Percentiles rank a stretch among this genome's conserved stretches.
Conservation (phyloP, 2,797 vertebrate species). For the Ibycter americanus region DNA sequence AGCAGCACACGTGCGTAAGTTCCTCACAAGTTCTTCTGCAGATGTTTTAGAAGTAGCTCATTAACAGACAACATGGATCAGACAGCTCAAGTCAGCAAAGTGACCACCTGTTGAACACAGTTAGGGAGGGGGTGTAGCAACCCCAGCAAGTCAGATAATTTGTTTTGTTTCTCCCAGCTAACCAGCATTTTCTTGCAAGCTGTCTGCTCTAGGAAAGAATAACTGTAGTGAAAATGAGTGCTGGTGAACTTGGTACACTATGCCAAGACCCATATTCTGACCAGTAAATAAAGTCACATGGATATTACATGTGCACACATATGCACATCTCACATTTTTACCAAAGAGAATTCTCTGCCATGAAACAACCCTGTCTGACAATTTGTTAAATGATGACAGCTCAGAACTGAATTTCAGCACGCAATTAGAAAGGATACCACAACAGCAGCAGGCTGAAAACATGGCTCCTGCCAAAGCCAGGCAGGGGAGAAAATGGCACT, state of each 20-base stretch:
- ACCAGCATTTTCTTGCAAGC: background rate
- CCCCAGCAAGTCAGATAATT: background rate
- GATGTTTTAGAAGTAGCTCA: background rate
- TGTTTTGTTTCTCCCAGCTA: background rate
- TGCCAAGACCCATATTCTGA: rapidly evolving
- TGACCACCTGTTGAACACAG: rapidly evolving
- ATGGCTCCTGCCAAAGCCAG: background rate
- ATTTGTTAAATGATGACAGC: background rate
- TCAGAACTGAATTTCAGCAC: background rate
- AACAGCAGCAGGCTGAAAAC: background rate
- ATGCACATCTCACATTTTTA: background rate
- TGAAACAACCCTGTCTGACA: background rate
- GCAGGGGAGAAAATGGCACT: background rate
- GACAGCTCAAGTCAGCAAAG: background rate
- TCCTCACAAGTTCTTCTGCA: background rate
- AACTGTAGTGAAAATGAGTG: background rate
- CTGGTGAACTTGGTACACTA: background rate
- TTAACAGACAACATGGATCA: background rate
- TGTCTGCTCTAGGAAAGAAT: background rate
- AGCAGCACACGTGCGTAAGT: background rate
- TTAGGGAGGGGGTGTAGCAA: background rate
- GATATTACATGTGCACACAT: rapidly evolving
- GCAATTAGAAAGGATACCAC: background rate
- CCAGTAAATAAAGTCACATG: background rate
- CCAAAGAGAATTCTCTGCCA: background rate